Conservation (phyloP, 2,888 invertebrate genomes). For the Protodeltote pygarga region DNA sequence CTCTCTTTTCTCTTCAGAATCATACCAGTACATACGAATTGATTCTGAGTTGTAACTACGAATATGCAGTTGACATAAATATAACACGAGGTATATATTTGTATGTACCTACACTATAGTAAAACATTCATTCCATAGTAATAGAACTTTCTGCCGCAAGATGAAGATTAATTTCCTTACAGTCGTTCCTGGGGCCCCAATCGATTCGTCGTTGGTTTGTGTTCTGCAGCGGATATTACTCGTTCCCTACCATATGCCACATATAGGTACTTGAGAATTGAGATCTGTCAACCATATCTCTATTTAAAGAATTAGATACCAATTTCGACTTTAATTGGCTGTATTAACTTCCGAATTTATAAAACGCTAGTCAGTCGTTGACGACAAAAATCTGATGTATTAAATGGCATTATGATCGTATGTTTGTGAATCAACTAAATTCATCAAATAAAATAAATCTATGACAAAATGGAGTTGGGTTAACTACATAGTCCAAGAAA, state of each 20-base stretch:
- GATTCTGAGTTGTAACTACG: too few relatives aligned
- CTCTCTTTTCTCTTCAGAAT: too few relatives aligned
- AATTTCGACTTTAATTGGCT: too few relatives aligned
- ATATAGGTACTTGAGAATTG: background rate
- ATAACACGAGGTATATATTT: too few relatives aligned
- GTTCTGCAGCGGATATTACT: slow-evolving; percentile 62
- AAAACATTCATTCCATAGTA: slow-evolving; percentile 22
- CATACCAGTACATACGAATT: too few relatives aligned
- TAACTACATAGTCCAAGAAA: background rate
- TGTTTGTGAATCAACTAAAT: too few relatives aligned
- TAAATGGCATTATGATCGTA: too few relatives aligned
- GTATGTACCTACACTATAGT: too few relatives aligned
- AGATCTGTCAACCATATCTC: slow-evolving; percentile 12
- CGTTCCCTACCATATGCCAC: slow-evolving; percentile 27
- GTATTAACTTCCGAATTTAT: too few relatives aligned
- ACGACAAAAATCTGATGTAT: too few relatives aligned
- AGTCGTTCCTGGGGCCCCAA: slow-evolving; percentile 43
- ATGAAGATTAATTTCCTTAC: slow-evolving; percentile 65
- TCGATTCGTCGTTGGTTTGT: slow-evolving; percentile 43
- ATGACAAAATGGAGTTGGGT: background rate
- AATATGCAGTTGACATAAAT: too few relatives aligned
- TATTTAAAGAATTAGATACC: background rate
- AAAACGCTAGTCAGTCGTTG: too few relatives aligned
- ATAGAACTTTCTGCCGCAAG: slow-evolving; percentile 34
- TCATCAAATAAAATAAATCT: background rate